Base-by-base conservation (phyloP, 2,113 vertebrate species). In the Notechis scutatus region DNA sequence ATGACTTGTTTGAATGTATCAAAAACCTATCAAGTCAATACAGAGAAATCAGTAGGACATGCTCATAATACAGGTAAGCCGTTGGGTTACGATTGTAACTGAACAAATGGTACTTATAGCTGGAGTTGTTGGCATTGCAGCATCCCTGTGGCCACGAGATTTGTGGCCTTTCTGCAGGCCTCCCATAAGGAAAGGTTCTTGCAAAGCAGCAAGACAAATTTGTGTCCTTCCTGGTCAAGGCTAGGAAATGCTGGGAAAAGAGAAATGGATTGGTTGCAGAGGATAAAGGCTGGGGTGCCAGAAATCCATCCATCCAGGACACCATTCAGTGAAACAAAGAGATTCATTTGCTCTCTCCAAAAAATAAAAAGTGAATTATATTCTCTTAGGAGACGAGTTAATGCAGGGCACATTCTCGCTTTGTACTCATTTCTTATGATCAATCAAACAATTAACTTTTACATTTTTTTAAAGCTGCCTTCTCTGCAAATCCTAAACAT, bases 381-480 rank as follows among this genome's bases (percentile, higher is more conserved):
- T 20, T 89, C 90, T 85, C 47, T 42, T 88, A 15, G 42, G 90
- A 45, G 26, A 90, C 29, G 56, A 87, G 91, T 90, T 81, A 56
- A 91, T 42, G 89, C 21, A 2, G 54, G 92, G 2, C 15, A 85
- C 52, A 21, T 85, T 57, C 95, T 90, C 2, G 39, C 39, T 92
- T 92, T 21, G 74, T 55, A 56, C 5, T 52, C 61, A 45, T 89
- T 89, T 55, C 34, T 39, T 54, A 29, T 34, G 42, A 52, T n/a
- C 34, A 50, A 74, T 74, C 92, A 86, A 57, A 39, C 88, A 4
- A 54, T 69, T 89, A 55, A 89, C 9, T 3, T 23, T 34, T 81
- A 55, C 90, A 54, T 91, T 85, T 34, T 50, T 92, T 95, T 1
- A 74, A 47, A 15, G 26, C 23, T 91, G 64, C 55, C 88, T 87